These are phyloP conservation scores for Liparis tanakae DNA, from an alignment of 2,797 vertebrate genomes.

Conservation along the genomic window DNA sequence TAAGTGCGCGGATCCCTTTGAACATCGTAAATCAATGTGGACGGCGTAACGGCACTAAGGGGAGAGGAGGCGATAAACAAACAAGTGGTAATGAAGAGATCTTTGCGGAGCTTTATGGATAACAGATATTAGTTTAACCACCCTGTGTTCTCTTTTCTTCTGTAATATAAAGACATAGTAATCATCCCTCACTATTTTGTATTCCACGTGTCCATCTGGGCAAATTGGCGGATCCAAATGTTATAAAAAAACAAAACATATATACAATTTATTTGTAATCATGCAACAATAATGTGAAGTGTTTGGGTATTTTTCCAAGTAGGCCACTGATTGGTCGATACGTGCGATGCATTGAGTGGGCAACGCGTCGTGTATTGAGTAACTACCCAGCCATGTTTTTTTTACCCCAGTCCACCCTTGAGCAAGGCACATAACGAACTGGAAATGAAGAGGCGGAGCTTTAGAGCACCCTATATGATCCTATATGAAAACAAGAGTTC, in stretches of 20 bases:
- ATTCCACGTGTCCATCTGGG: no score
- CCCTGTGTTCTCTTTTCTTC: background rate
- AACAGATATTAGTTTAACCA: background rate
- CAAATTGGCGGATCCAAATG: no score
- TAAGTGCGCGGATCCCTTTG: background rate
- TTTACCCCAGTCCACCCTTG: no score
- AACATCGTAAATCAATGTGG: background rate
- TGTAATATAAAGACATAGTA: slow-evolving; percentile 11
- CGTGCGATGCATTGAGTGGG: no score
- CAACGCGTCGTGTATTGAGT: no score
- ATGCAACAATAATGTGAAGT: no score
- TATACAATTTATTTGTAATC: no score
- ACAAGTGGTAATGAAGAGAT: slow-evolving; percentile 2
- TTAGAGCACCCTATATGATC: slow-evolving; percentile 38
- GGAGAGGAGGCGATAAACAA: background rate
- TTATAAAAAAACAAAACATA: no score
- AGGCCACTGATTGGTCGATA: no score
- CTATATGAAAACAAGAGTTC: background rate
- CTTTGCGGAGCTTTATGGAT: slow-evolving; percentile 19
- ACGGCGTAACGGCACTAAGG: no score
- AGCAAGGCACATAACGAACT: background rate
- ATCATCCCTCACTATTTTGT: background rate
- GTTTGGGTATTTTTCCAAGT: no score
- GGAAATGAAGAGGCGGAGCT: slow-evolving; percentile 16
- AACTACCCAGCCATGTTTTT: no score